Evolutionary conservation across 2,888 invertebrate genomes (phyloP).

Genomic region (Polydrusus pterygomalis): DNA sequence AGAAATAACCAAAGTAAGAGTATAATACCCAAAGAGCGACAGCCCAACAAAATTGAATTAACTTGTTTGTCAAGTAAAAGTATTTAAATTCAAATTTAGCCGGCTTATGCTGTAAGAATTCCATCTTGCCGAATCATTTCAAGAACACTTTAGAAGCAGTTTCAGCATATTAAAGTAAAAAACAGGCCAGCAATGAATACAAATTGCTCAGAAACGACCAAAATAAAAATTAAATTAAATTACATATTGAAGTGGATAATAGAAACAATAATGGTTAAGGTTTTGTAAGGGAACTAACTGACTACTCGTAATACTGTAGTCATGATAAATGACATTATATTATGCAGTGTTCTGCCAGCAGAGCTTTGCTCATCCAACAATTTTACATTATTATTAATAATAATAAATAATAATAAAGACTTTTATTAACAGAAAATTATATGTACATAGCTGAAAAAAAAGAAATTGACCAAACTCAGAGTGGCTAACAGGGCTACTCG

Average conservation of each 20-base stretch:
- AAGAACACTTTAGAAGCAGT: constrained; percentile 45
- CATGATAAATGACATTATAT: no score
- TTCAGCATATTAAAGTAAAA: constrained; percentile 47
- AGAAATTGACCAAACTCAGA: no score
- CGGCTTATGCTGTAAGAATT: constrained; percentile 26
- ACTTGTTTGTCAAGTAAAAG: constrained; percentile 44
- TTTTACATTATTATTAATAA: no score
- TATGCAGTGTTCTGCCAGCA: no score
- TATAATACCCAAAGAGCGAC: constrained; percentile 49
- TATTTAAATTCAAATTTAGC: constrained; percentile 41
- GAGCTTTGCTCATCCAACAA: no score
- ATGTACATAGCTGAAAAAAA: no score
- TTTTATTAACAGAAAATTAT: no score
- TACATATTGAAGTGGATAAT: background rate
- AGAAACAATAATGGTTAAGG: background rate
- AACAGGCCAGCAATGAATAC: constrained; percentile 40
- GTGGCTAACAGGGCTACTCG: no score
- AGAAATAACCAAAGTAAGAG: constrained; percentile 47
- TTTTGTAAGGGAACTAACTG: no score
- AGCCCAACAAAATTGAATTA: constrained; percentile 45
- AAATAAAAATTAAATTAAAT: constrained; percentile 2
- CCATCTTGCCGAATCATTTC: constrained; percentile 40
- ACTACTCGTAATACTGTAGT: no score
- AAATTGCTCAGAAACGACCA: constrained; percentile 6
- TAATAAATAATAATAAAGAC: no score